These are phyloP conservation scores for Pocillopora verrucosa DNA, from an alignment of 64 coral and sea anemone species.

Conservation along the genomic window DNA sequence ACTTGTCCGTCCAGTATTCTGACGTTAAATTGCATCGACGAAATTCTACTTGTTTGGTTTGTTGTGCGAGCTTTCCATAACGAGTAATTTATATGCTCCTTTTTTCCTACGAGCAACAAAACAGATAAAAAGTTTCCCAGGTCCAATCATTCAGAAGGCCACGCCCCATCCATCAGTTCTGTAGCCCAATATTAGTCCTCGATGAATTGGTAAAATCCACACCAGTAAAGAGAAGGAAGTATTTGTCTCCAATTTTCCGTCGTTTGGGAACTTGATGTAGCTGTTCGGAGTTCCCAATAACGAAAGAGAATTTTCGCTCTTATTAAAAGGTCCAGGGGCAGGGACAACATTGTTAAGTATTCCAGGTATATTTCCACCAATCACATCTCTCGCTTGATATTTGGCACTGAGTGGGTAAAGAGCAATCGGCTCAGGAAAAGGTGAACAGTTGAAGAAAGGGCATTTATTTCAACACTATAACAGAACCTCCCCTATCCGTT, in stretches of 20 bases:
- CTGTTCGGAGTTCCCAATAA: constrained; percentile 27
- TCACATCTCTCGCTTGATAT: constrained; percentile 20
- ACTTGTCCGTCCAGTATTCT: constrained; percentile 18
- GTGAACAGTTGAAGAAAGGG: not conserved
- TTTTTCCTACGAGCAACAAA: not conserved
- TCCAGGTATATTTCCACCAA: constrained; percentile 24
- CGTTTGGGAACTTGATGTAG: constrained; percentile 45
- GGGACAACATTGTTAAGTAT: not conserved
- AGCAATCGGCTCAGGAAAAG: not conserved
- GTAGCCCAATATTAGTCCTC: constrained; percentile 46
- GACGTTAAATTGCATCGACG: constrained; percentile 21
- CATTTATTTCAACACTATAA: not conserved
- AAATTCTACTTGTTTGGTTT: constrained; percentile 14
- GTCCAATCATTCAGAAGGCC: not conserved
- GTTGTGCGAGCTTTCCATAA: not conserved
- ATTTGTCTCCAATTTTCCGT: constrained; percentile 26
- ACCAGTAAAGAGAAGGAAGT: constrained; percentile 10
- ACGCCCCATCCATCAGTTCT: constrained; percentile 26
- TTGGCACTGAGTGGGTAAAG: not conserved
- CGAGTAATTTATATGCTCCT: not conserved
- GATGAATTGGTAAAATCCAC: not conserved
- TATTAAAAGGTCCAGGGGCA: not conserved
- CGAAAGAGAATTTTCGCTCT: not conserved
- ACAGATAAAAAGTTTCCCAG: not conserved
- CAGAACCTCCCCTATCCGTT: no score